Evolutionary conservation across 2,888 invertebrate species (phyloP).

Genomic region (Drosophila merina): DNA sequence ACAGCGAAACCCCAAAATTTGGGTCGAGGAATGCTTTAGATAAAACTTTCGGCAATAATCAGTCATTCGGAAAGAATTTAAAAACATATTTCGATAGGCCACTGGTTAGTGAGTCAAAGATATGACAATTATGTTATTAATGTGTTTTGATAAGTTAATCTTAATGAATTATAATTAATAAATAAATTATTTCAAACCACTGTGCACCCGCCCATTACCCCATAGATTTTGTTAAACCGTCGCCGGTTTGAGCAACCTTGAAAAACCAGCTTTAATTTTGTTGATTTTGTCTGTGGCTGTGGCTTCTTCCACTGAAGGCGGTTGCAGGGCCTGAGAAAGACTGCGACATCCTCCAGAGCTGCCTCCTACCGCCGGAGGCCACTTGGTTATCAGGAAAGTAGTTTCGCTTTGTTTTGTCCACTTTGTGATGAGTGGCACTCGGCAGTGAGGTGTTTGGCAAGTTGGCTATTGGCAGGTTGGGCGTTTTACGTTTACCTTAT

Average conservation of each 20-base stretch:
- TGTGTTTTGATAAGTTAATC: too few species aligned
- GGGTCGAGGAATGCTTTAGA: background rate
- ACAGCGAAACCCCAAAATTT: background rate
- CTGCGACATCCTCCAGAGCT: conserved; percentile 5
- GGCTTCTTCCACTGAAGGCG: background rate
- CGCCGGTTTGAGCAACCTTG: conserved; percentile 54
- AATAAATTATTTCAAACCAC: conserved; percentile 8
- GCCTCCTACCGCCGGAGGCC: conserved; percentile 6
- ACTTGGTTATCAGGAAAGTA: conserved; percentile 38
- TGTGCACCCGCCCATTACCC: conserved; percentile 5
- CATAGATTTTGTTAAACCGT: conserved; percentile 23
- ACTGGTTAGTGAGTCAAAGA: too few species aligned
- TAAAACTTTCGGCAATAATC: too few species aligned
- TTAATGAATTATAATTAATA: background rate
- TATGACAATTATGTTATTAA: too few species aligned
- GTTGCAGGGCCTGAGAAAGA: too few species aligned
- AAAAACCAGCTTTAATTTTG: conserved; percentile 64
- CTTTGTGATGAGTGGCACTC: conserved; percentile 17
- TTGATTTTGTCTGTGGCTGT: conserved; percentile 14
- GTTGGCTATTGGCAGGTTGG: conserved; percentile 29
- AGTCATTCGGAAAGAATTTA: too few species aligned
- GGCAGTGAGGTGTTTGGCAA: background rate
- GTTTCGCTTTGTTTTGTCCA: conserved; percentile 38
- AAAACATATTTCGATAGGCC: too few species aligned
- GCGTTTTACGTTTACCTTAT: conserved; percentile 36